These are phyloP conservation scores for Stomatorhinus ivindoensis DNA, from an alignment of 2,113 vertebrate genomes.

Conservation along the genomic window DNA sequence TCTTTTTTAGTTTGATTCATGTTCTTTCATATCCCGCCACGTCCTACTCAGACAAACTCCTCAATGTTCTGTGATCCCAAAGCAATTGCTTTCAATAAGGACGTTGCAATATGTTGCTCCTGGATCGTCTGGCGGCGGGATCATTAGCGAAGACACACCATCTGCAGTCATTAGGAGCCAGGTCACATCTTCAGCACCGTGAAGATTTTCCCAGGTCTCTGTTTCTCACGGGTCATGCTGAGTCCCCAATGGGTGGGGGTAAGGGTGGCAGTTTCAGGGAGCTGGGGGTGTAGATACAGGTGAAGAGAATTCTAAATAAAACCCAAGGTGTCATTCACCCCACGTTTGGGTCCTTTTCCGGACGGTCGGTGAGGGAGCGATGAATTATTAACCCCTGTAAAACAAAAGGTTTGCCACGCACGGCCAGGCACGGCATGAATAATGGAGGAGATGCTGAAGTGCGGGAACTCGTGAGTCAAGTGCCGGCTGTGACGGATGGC, in stretches of 20 bases:
- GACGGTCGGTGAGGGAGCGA: constrained; percentile 43
- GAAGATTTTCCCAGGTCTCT: background rate
- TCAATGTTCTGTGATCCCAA: background rate
- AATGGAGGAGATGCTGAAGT: constrained; percentile 60
- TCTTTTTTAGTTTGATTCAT: background rate
- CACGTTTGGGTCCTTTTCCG: background rate
- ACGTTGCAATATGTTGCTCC: background rate
- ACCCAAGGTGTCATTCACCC: constrained; percentile 6
- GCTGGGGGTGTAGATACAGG: background rate
- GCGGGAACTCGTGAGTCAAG: constrained; percentile 61
- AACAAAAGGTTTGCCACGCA: constrained; percentile 62
- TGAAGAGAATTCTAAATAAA: constrained; percentile 16
- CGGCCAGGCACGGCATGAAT: constrained; percentile 61
- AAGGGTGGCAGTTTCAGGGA: background rate
- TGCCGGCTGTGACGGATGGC: constrained; percentile 53
- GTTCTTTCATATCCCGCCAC: background rate
- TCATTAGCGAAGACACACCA: background rate
- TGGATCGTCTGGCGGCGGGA: background rate
- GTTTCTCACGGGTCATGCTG: background rate
- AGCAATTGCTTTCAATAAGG: background rate
- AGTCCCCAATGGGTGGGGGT: background rate
- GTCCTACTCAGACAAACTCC: background rate
- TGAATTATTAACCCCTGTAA: constrained; percentile 70
- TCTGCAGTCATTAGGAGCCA: background rate
- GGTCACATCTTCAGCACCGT: background rate